These are phyloP conservation scores for Apostichopus leukothele DNA, from an alignment of 53 echinoderm and acorn worm genomes.

Conservation along the genomic window DNA sequence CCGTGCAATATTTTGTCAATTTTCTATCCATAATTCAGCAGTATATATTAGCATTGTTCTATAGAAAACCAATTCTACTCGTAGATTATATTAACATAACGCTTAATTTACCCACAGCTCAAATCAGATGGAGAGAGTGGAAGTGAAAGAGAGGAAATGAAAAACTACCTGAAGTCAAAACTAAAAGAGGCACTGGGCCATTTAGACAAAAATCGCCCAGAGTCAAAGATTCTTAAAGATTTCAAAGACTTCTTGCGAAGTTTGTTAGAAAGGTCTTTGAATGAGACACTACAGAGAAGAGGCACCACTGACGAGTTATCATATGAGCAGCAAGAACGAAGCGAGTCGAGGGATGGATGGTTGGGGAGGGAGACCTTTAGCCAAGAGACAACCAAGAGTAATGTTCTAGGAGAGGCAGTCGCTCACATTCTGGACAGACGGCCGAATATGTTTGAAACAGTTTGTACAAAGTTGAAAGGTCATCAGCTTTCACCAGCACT, in stretches of 20 bases:
- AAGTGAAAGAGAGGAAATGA: slow-evolving; percentile 10
- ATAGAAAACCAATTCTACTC: no score
- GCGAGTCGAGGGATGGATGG: neutral
- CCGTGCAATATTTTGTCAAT: no score
- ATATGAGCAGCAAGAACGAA: neutral
- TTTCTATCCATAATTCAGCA: no score
- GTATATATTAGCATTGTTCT: no score
- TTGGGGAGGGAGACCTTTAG: slow-evolving; percentile 6
- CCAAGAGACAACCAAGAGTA: neutral
- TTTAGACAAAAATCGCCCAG: neutral
- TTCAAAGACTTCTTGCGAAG: slow-evolving; percentile 9
- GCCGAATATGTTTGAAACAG: neutral
- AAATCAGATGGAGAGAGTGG: neutral
- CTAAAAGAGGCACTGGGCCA: neutral
- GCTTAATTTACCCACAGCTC: neutral
- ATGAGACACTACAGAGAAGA: neutral
- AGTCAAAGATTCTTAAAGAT: neutral
- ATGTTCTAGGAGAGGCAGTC: neutral
- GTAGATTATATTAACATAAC: no score
- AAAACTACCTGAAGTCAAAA: neutral
- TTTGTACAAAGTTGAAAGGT: neutral
- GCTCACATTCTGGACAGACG: slow-evolving; percentile 16
- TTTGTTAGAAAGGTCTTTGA: neutral
- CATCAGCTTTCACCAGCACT: slow-evolving; percentile 10
- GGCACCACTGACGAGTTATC: neutral